Base-by-base conservation (phyloP, 2,113 vertebrate genomes). In the Pseudonaja textilis region DNA sequence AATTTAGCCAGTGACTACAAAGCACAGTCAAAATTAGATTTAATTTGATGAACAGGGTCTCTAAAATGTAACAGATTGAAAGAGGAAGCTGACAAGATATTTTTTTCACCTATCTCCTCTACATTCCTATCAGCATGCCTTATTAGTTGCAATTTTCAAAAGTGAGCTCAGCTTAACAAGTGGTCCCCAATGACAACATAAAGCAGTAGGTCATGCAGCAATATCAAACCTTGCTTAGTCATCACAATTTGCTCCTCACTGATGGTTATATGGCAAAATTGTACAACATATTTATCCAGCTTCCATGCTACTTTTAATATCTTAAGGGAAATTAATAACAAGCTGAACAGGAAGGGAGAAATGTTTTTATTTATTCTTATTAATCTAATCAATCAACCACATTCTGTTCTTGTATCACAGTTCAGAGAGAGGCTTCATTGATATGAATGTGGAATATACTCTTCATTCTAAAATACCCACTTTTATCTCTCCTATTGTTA, bases 111-210 rank as follows among this genome's bases (percentile, higher is more conserved):
- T 12, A 34, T 54, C 61, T 47, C 4, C 34, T 94, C 91, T 93
- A 25, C 4, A 3, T 91, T 91, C 11, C n/a, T 93, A 1, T 54
- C 74, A 61, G 18, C 47, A 85, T 12, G 42, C 69, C 52, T 93
- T 92, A 90, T 0, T 89, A 29, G 2, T 23, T 92, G 90, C 29
- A 69, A 50, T 39, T 94, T 94, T 92, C 85, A 90, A 42, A 89
- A 92, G 89, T 87, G 88, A 90, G 29, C 85, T 92, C 59, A 85
- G 11, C 92, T 94, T 91, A 94, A 89, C 47, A 93, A 85, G 26
- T 89, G 1, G 85, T 90, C 29, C 34, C 50, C 5, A 20, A 42
- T 55, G 89, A 92, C 29, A 85, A 4, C 12, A 87, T 64, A 92
- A 92, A 91, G 20, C 1, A 54, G 86, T 18, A 6, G 1, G 20